Conservation (phyloP, 2,888 invertebrate species). For the Zelleria hepariella region DNA sequence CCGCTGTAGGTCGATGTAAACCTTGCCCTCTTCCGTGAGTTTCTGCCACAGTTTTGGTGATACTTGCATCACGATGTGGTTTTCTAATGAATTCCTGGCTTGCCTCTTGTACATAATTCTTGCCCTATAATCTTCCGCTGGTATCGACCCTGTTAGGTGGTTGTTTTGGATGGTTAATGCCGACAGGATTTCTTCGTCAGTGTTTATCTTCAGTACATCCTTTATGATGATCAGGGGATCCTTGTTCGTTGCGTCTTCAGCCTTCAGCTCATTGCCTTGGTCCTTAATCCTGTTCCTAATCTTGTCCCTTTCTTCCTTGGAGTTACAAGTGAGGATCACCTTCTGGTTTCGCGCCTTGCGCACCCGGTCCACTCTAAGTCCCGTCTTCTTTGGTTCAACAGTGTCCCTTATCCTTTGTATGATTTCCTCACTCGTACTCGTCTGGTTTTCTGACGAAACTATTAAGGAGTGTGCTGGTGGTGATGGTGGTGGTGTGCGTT, state of each 20-base stretch:
- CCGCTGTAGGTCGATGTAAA: no score
- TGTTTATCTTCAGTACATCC: conserved; percentile 10
- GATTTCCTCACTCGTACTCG: conserved; percentile 9
- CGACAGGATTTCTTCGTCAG: conserved; percentile 3
- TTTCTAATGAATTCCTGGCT: conserved; percentile 5
- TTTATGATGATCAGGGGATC: conserved; percentile 12
- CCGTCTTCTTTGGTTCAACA: conserved; percentile 7
- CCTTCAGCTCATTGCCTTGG: conserved; percentile 2
- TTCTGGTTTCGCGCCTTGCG: conserved; percentile 11
- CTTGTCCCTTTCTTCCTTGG: conserved; percentile 6
- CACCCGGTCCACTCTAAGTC: conserved; percentile 7
- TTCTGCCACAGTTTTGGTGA: no score
- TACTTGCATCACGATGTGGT: conserved; percentile 4
- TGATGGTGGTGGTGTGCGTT: neutral
- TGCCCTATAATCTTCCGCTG: neutral
- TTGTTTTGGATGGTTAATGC: conserved; percentile 4
- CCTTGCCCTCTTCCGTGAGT: no score
- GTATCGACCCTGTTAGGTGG: neutral
- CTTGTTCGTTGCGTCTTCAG: conserved; percentile 13
- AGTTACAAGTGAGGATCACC: conserved; percentile 5
- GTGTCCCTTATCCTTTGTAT: conserved; percentile 2
- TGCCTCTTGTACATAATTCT: neutral
- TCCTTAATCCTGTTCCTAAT: conserved; percentile 7
- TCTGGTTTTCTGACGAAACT: conserved; percentile 1
- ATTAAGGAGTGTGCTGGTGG: conserved; percentile 5